Evolutionary conservation across 2,113 vertebrate species (phyloP).

Genomic region (Puntigrus tetrazona): DNA sequence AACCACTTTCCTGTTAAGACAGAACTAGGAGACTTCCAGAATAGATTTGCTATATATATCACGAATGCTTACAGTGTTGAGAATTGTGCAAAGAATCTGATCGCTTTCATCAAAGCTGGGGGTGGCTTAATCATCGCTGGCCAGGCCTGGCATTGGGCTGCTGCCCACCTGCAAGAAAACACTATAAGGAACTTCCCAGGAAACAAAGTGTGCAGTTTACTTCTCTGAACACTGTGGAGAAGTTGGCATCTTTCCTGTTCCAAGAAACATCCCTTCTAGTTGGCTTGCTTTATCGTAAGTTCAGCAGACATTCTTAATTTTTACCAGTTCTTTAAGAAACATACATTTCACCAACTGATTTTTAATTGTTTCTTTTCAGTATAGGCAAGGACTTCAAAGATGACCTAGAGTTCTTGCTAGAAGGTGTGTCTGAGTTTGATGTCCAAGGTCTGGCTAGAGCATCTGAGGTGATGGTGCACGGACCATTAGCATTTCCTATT

Average conservation of each 20-base stretch:
- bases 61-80: slow-evolving; percentile 75
- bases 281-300: slow-evolving; percentile 82
- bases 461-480: slow-evolving; percentile 75
- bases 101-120: slow-evolving; percentile 80
- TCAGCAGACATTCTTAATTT: slow-evolving; percentile 12
- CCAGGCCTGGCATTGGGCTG: slow-evolving; percentile 84
- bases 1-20: slow-evolving; percentile 56
- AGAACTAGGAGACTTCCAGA: slow-evolving; percentile 63
- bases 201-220: slow-evolving; percentile 87
- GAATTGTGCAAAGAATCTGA: slow-evolving; percentile 63
- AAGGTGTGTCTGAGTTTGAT: slow-evolving; percentile 72
- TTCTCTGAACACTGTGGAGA: slow-evolving; percentile 76
- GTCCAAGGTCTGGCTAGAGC: slow-evolving; percentile 20
- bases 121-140: slow-evolving; percentile 86
- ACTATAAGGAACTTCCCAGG: slow-evolving; percentile 79
- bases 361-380: slow-evolving; percentile 54
- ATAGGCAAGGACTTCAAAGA: slow-evolving; percentile 72
- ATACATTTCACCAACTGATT: not conserved
- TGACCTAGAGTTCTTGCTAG: slow-evolving; percentile 70
- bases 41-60: slow-evolving; percentile 74
- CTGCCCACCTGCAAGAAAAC: slow-evolving; percentile 71
- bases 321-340: not conserved
- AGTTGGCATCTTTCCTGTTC: slow-evolving; percentile 73
- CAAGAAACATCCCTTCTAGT: slow-evolving; percentile 79
- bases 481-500: slow-evolving; percentile 74